Evolutionary conservation across 2,797 vertebrate species (phyloP), one percentile per base, ranked within the genome.

Genomic region (Anabas testudineus): DNA sequence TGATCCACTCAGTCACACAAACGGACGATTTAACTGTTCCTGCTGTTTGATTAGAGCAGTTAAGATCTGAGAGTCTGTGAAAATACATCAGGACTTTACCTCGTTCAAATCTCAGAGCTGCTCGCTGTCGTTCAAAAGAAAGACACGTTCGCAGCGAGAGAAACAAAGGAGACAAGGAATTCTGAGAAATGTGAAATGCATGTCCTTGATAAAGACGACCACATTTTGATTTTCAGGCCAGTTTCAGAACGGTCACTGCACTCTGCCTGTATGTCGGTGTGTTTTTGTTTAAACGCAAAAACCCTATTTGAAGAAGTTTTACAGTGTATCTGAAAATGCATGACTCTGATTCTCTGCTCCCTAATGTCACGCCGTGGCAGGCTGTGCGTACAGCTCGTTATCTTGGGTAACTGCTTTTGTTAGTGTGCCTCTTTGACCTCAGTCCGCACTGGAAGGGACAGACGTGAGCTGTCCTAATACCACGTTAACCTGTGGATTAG

Each of bases 201-300:
- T 26, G n/a, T 66, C 48, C 7, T 26, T 19, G 7, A 51, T 19
- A n/a, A 56, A 62, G 22, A 39, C 7, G 12, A 3, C 22, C 24
- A 12, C 7, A 4, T 42, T 28, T 14, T 19, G 3, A 8, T 42
- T 56, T 45, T 34, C 2, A 13, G 3, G 30, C 66, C 24, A 13
- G 19, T 41, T 51, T 63, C 48, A 3, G 53, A 75, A 37, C 49
- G 7, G 15, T 28, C 19, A 4, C 63, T 48, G 52, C 28, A 28
- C 68, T 75, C 26, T 22, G 41, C 26, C 68, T 63, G 22, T 46
- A 62, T 41, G 15, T 45, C 10, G n/a, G 3, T 12, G 21, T 45
- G 42, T 62, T 13, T 7, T 26, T 56, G 87, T 85, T 84, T 87
- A 74, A 75, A 82, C 67, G 70, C 32, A 77, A 72, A 86, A 69